These are phyloP conservation scores for Sipha flava DNA, from an alignment of 1,140 invertebrate species.

Conservation along the genomic window DNA sequence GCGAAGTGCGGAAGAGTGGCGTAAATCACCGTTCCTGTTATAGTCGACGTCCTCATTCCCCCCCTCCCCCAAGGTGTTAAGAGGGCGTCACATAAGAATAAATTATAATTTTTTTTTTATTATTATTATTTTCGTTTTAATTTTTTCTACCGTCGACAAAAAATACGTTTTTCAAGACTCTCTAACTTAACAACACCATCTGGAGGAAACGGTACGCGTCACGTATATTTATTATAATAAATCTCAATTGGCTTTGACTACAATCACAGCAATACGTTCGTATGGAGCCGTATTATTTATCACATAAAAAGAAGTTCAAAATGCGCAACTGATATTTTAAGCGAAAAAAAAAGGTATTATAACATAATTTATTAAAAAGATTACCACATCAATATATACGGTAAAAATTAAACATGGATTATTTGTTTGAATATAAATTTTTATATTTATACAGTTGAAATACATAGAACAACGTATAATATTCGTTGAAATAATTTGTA, in stretches of 20 bases:
- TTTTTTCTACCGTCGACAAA: background rate
- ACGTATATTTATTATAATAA: background rate
- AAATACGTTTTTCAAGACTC: background rate
- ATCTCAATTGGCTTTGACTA: background rate
- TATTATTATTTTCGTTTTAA: background rate
- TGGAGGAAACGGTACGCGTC: background rate
- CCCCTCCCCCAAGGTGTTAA: background rate
- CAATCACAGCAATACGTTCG: background rate
- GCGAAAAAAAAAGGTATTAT: too few species aligned
- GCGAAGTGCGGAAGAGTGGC: background rate
- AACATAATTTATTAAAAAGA: too few species aligned
- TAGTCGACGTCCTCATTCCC: background rate
- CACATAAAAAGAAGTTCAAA: too few species aligned
- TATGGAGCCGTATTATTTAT: too few species aligned
- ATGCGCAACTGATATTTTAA: too few species aligned
- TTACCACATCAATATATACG: too few species aligned
- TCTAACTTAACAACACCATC: background rate
- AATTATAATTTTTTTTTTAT: conserved; percentile 21
- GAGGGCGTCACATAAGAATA: background rate
- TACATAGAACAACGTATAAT: too few species aligned
- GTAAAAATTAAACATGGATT: too few species aligned
- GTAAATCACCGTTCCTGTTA: background rate
- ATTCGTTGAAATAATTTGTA: too few species aligned
- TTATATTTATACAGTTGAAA: too few species aligned
- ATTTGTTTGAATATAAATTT: too few species aligned